Evolutionary conservation across 2,888 invertebrate species (phyloP), one percentile per base, ranked within the genome.

Genomic region (Conomelus anceps): DNA sequence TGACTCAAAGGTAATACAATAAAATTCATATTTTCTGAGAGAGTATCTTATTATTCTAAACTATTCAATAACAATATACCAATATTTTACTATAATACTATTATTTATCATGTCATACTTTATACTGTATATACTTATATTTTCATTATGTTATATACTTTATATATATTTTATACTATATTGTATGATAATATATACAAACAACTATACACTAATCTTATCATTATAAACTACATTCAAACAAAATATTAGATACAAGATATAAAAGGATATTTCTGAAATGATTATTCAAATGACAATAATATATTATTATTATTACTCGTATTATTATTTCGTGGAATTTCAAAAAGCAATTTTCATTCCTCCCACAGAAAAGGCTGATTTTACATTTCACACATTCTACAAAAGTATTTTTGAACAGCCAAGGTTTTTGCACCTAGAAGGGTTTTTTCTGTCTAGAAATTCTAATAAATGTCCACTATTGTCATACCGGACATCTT

Each of bases 1-100:
- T 88, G 88, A 88, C 88, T 88, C n/a, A 22, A 22, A 34, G 88
- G 88, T 88, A 88, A 88, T 17, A 41, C 34, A 88, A 88, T 88
- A 88, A 88, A 88, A 88, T 41, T 23, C 24, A 41, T 63, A 88
- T 88, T 88, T 88, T 22, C n/a, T 63, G 87, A 13, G 63, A 34
- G 34, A 34, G 17, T 3, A 7, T 17, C 9, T 34, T 34, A 13
- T 34, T 4, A 9, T 34, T 34, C 23, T 63, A 34, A 22, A 88
- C 41, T 63, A 63, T 41, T 22, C 63, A 22, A 3, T 20, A 7
- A 34, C 41, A 23, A 23, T 63, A 23, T 23, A 87, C 13, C 1
- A 85, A 85, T 26, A 23, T 11, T 23, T 84, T 85, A 85, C 88
- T 63, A 22, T 17, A 34, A 34, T 17, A 34, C 34, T 34, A 34